Conservation (phyloP, 1,140 invertebrate genomes). For the Stegodyphus dumicola region DNA sequence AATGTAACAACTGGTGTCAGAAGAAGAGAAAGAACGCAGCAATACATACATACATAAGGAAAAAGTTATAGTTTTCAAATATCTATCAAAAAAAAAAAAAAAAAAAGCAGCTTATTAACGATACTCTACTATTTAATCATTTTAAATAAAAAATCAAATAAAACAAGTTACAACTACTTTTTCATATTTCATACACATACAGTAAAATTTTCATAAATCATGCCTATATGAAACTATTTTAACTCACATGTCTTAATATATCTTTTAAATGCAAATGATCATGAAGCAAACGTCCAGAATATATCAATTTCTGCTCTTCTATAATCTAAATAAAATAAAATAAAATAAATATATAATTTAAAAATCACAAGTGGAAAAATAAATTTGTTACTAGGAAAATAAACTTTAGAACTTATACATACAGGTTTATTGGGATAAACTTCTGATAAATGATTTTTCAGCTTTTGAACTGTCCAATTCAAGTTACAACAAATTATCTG, state of each 20-base stretch:
- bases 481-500: constrained; percentile 83
- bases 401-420: constrained; percentile 58
- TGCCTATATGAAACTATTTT: not conserved
- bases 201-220: too few species aligned
- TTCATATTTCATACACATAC: too few species aligned
- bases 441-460: constrained; percentile 85
- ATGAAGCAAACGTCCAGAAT: constrained; percentile 86
- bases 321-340: constrained; percentile 74
- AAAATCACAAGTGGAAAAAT: not conserved
- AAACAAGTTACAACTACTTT: too few species aligned
- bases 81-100: too few species aligned
- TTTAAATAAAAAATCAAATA: too few species aligned
- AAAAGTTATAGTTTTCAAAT: too few species aligned
- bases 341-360: constrained; percentile 22
- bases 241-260: constrained; percentile 71
- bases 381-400: not conserved
- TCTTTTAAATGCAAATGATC: constrained; percentile 83
- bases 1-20: too few species aligned
- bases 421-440: constrained; percentile 92
- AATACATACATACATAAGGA: too few species aligned
- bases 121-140: too few species aligned
- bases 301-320: constrained; percentile 87
- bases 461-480: constrained; percentile 84
- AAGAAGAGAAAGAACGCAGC: too few species aligned
- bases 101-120: too few species aligned